Base-by-base conservation (phyloP, 2,113 vertebrate species). In the Verasper variegatus region DNA sequence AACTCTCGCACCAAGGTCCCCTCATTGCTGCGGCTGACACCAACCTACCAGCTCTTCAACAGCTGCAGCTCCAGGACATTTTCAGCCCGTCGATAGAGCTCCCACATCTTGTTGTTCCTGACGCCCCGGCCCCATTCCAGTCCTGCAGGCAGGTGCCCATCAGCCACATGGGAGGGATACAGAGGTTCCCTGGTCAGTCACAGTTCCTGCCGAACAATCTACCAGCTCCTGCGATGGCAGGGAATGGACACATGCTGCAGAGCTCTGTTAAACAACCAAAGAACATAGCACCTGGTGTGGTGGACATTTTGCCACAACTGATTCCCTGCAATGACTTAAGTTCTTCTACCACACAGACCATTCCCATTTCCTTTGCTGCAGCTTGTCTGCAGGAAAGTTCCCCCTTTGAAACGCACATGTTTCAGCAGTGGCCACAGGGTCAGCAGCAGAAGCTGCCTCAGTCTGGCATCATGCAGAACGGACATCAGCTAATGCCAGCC, bases 51-150 rank as follows among this genome's bases (percentile, higher is more conserved):
- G 45, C 61, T 0, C 69, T 84, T 0, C 85, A 89, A 21, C 87
- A 90, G 66, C 89, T 91, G 45, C 90, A 93, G 74, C 80, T 93
- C 4, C 79, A 67, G 3, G 86, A 92, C 54, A 84, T 94, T 20
- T 93, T 92, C 85, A 86, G 80, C 57, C 80, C 80, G 0, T 81
- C 86, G 0, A 62, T 91, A 1, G 88, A 91, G 60, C 81, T 90
- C 5, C 86, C 89, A 3, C 73, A 83, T 3, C 77, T 91, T 58
- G 58, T 80, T 2, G 24, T 24, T n/a, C 78, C 84, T 14, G 68
- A 57, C 1, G 7, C 47, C 37, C 26, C 65, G 1, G 54, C 73
- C 3, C 14, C 51, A 1, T 83, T 85, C 42, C 82, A 81, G 31
- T 31, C 31, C 31, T 31, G 31, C 31, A 6, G 31, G 31, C 31